phyloP scores from a whole-genome alignment of 2,888 invertebrate species.

The Gymnosoma rotundatum region DNA sequence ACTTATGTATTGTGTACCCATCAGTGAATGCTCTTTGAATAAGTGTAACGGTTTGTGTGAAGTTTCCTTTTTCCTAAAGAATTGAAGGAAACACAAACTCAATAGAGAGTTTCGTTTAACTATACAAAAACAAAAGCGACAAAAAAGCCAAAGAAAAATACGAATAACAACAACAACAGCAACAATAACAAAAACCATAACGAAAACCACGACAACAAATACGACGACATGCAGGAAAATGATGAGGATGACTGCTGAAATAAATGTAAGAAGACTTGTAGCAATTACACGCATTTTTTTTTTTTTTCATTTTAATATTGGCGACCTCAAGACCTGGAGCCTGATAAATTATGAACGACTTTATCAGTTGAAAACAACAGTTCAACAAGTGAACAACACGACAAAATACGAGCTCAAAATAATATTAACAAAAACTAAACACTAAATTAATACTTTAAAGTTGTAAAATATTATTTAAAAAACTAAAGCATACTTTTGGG shows the following conservation, averaged over 20 bases:
- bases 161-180: constrained; percentile 24
- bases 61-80: constrained; percentile 40
- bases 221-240: constrained; percentile 47
- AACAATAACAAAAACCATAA: constrained; percentile 48
- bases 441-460: no score
- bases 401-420: constrained; percentile 56
- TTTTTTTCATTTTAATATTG: constrained; percentile 58
- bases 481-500: constrained; percentile 55
- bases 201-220: constrained; percentile 49
- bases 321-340: constrained; percentile 77
- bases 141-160: constrained; percentile 9
- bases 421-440: constrained; percentile 23
- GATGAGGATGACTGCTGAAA: constrained; percentile 62
- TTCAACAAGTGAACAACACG: constrained; percentile 71
- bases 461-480: neutral
- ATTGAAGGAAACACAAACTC: constrained; percentile 29
- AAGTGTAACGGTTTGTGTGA: constrained; percentile 24
- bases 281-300: constrained; percentile 65
- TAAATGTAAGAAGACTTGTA: constrained; percentile 62
- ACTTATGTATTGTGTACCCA: constrained; percentile 8
- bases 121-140: neutral
- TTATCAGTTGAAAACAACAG: constrained; percentile 75
- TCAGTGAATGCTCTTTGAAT: constrained; percentile 3
- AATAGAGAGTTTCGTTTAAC: constrained; percentile 35
- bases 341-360: constrained; percentile 79